These are phyloP conservation scores for Sula dactylatra DNA, from an alignment of 2,113 vertebrate species.

Conservation along the genomic window DNA sequence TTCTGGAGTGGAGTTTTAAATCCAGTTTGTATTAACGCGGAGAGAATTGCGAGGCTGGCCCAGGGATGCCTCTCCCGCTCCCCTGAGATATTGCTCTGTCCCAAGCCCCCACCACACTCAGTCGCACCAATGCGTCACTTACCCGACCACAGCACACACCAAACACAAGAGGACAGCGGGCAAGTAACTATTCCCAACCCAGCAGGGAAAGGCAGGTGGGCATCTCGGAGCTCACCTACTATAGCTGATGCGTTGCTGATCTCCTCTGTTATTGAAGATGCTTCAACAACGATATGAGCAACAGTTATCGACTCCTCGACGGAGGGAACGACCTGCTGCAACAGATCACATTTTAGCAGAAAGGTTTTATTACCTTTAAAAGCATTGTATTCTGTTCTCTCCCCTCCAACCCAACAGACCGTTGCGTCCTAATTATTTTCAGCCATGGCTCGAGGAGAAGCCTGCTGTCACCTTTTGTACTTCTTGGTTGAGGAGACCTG, in stretches of 20 bases:
- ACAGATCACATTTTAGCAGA: not conserved
- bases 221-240: conserved; percentile 64
- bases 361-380: too few relatives aligned
- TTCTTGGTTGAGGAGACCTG: conserved; percentile 48
- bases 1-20: not conserved
- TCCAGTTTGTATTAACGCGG: rapidly evolving
- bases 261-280: conserved; percentile 69
- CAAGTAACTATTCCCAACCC: rapidly evolving
- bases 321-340: conserved; percentile 61
- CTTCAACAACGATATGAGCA: conserved; percentile 79
- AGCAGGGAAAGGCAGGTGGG: rapidly evolving
- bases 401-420: not conserved
- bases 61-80: not conserved
- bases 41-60: not conserved
- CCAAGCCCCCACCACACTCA: not conserved
- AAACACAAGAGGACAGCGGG: rapidly evolving
- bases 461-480: conserved; percentile 62
- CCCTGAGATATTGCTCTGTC: not conserved
- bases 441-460: not conserved
- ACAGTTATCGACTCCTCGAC: conserved; percentile 74
- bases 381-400: not conserved
- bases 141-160: not conserved
- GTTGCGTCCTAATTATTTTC: not conserved
- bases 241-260: conserved; percentile 51
- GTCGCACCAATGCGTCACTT: rapidly evolving